These are phyloP conservation scores for Temnothorax rugatulus DNA, from an alignment of 2,888 invertebrate species.

Conservation along the genomic window DNA sequence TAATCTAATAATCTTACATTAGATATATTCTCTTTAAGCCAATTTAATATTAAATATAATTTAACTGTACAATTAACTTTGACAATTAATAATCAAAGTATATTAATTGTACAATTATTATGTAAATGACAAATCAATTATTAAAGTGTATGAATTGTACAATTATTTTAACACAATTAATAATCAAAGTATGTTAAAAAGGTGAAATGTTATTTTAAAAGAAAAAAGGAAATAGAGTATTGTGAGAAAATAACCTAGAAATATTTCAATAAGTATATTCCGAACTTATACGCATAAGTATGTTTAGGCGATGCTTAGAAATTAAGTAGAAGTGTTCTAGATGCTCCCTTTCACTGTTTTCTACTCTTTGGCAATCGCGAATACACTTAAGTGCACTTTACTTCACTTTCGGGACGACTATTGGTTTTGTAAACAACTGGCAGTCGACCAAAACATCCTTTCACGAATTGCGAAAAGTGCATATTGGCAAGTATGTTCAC, in stretches of 20 bases:
- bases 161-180: not conserved
- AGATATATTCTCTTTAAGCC: not conserved
- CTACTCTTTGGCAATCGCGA: not conserved
- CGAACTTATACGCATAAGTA: not conserved
- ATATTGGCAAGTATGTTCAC: not conserved
- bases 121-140: not conserved
- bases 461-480: constrained; percentile 1
- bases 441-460: constrained; percentile 54
- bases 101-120: not conserved
- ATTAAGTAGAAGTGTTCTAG: not conserved
- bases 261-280: not conserved
- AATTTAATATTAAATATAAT: not conserved
- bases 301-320: not conserved
- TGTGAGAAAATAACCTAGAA: not conserved
- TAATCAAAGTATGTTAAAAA: not conserved
- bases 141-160: not conserved
- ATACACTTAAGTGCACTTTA: constrained; percentile 12
- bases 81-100: not conserved
- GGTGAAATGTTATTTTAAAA: not conserved
- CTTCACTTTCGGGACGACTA: constrained; percentile 22
- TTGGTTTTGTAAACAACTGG: constrained; percentile 62
- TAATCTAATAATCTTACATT: not conserved
- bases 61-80: not conserved
- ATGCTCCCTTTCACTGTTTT: constrained; percentile 6
- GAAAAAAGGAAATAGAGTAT: not conserved